Conservation (phyloP, 2,113 vertebrate genomes). For the Etia nguti region DNA sequence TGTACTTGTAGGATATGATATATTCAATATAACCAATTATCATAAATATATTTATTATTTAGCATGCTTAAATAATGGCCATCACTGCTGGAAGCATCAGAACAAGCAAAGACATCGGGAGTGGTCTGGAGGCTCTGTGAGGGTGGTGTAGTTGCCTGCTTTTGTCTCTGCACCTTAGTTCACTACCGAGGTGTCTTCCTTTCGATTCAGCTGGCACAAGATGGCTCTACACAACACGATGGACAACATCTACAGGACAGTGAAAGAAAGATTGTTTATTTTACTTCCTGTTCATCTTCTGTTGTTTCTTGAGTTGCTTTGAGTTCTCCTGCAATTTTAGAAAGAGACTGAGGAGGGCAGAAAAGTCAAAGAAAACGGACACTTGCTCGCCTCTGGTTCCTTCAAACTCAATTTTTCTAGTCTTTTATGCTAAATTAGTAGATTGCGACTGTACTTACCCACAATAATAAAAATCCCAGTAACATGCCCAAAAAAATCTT, state of each 20-base stretch:
- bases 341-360: neutral
- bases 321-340: neutral
- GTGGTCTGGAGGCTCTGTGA: neutral
- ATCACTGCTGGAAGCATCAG: neutral
- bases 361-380: neutral
- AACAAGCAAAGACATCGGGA: neutral
- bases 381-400: neutral
- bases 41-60: neutral
- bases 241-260: neutral
- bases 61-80: neutral
- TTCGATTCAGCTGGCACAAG: conserved; percentile 17
- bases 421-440: neutral
- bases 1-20: neutral
- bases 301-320: neutral
- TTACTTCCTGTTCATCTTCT: neutral
- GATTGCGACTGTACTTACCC: conserved; percentile 4
- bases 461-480: conserved; percentile 5
- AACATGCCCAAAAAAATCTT: fast-evolving
- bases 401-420: neutral
- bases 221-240: conserved; percentile 4
- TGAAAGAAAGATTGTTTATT: neutral
- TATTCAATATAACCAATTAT: fast-evolving
- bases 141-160: conserved; percentile 16
- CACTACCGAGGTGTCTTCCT: neutral
- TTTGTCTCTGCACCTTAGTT: conserved; percentile 42